Base-by-base conservation (phyloP, 2,888 invertebrate genomes). In the Idaea aversata region DNA sequence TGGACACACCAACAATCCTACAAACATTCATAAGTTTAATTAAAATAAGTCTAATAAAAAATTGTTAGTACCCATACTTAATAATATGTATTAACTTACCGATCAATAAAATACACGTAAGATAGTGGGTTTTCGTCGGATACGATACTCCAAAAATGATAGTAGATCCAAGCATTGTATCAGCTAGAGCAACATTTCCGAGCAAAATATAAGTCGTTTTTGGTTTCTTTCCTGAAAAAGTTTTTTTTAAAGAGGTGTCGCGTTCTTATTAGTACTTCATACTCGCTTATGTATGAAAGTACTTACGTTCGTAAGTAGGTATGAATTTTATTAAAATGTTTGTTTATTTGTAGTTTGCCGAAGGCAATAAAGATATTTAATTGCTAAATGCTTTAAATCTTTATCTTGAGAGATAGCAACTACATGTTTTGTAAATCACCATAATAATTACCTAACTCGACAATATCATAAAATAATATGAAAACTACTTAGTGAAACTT, bases 131-230 rank as follows among this genome's bases (percentile, higher is more conserved):
- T 70, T 77, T 77, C 7, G 82, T 75, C 67, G 81, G 84, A 63
- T 90, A 87, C 34, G 81, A 75, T 47, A 86, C 82, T 15, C 94
- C 94, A 68, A 94, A 93, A 59, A 95, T 84, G 2, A 95, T 92
- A 0, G 94, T 93, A 36, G 94, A 75, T 5, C 95, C 95, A n/a
- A 94, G 94, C n/a, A 95, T 86, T 10, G 95, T 88, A 77, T 95
- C 95, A 0, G 95, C 94, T 67, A 95, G 85, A 0, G 95, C 95
- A 1, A 95, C 94, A 81, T 95, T 95, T 1, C 95, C 95, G 4
- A 95, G 88, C 63, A 95, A 92, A 61, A 95, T 87, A 78, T 95
- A 95, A 0, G 95, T 95, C 67, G 94, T 94, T 74, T 94, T 93
- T 6, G 94, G 95, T 76, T 95, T 93, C 74, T 94, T 93, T 70